Percentiles rank a stretch among this genome's conserved stretches.
phyloP scores from a whole-genome alignment of 2,113 vertebrate species.

The Xenus cinereus region DNA sequence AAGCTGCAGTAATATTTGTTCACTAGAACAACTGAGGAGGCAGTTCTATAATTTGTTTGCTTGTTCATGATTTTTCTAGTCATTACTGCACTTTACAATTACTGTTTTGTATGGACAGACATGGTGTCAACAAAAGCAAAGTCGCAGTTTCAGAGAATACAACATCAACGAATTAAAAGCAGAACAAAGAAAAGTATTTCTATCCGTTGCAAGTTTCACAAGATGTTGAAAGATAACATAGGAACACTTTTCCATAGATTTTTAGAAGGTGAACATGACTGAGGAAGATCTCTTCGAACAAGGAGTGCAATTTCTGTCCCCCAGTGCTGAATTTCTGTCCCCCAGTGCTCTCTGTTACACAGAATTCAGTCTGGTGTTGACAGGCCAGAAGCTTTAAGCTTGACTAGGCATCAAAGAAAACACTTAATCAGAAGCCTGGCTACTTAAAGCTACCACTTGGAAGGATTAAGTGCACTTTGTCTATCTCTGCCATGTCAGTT shows the following conservation, averaged over 20 bases:
- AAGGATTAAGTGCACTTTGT: constrained; percentile 24
- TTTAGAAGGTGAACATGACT: accelerated
- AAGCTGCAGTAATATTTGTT: not conserved
- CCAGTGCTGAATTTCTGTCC: not conserved
- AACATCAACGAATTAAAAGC: not conserved
- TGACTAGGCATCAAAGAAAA: not conserved
- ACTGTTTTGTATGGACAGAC: too few relatives aligned
- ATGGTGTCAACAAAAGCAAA: too few relatives aligned
- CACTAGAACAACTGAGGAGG: not conserved
- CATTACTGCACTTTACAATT: not conserved
- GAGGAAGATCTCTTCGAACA: not conserved
- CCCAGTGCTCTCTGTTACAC: not conserved
- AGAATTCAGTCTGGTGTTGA: not conserved
- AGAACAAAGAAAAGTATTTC: not conserved
- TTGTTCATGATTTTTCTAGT: not conserved
- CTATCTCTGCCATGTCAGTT: not conserved
- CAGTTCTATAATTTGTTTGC: not conserved
- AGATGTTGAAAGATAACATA: not conserved
- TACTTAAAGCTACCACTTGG: not conserved
- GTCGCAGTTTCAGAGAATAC: not conserved
- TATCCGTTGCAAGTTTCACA: not conserved
- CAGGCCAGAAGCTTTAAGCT: not conserved
- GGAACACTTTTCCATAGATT: not conserved
- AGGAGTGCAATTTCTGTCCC: not conserved
- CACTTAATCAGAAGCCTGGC: not conserved